These are phyloP conservation scores for Coregonus ussuriensis DNA, from an alignment of 2,797 vertebrate species.

Conservation along the genomic window DNA sequence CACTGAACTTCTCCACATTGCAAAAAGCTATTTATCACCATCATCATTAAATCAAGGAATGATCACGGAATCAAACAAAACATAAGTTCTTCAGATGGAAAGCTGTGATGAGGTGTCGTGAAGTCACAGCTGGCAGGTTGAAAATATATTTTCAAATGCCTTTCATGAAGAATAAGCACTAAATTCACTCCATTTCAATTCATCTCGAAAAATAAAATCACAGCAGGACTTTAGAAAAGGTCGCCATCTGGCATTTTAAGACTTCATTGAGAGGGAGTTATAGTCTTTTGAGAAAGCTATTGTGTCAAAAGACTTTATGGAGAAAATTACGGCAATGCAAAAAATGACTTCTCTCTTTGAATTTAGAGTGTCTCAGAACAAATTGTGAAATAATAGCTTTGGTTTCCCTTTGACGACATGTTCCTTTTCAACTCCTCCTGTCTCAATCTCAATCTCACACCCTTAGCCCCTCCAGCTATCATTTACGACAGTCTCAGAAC, in stretches of 20 bases:
- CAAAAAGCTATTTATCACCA: constrained; percentile 7
- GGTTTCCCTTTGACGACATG: neutral
- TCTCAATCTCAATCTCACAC: constrained; percentile 18
- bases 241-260: constrained; percentile 39
- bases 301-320: neutral
- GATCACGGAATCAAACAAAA: neutral
- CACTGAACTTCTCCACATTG: neutral
- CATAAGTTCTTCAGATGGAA: neutral
- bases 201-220: constrained; percentile 10
- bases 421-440: constrained; percentile 6
- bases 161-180: constrained; percentile 24
- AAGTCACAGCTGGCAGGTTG: constrained; percentile 26
- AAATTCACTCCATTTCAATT: constrained; percentile 20
- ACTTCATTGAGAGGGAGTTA: constrained; percentile 21
- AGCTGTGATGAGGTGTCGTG: constrained; percentile 36
- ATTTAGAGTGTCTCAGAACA: neutral
- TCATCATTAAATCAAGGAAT: constrained; percentile 6
- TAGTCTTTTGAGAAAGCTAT: constrained; percentile 21
- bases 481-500: neutral
- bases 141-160: constrained; percentile 27
- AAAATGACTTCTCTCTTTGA: neutral
- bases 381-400: neutral
- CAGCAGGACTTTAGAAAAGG: constrained; percentile 12
- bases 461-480: constrained; percentile 1
- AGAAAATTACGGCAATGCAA: neutral